Evolutionary conservation across 2,797 vertebrate genomes (phyloP).

Genomic region (Ciconia nigra): DNA sequence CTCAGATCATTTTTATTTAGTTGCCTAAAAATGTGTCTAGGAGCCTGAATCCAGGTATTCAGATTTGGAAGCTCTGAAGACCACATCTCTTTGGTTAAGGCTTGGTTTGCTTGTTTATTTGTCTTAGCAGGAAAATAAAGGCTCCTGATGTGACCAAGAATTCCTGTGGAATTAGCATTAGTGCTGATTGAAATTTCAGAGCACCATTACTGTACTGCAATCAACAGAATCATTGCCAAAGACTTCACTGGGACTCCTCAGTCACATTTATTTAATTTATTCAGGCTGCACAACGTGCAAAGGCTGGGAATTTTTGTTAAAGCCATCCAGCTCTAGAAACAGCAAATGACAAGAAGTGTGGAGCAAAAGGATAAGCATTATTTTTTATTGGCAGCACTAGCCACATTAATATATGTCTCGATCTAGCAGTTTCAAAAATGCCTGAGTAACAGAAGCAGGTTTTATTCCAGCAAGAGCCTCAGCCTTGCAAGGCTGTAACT

Average conservation of each 20-base stretch:
- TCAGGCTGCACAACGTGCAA: not conserved
- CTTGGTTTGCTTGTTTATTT: not conserved
- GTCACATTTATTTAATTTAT: constrained; percentile 38
- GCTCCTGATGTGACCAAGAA: not conserved
- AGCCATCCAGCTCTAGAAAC: constrained; percentile 6
- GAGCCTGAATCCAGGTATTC: accelerated
- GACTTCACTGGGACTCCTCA: not conserved
- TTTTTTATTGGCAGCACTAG: not conserved
- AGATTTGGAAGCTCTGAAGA: not conserved
- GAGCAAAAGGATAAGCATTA: not conserved
- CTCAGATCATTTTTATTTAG: not conserved
- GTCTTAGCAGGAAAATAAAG: not conserved
- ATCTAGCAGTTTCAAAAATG: not conserved
- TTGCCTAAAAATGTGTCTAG: not conserved
- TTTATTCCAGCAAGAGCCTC: not conserved
- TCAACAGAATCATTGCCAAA: constrained; percentile 15
- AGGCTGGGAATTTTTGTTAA: not conserved
- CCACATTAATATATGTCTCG: not conserved
- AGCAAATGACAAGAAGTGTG: not conserved
- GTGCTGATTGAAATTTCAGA: not conserved
- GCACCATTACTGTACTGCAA: not conserved
- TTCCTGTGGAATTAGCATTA: not conserved
- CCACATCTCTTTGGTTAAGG: not conserved
- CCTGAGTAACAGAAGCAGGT: not conserved
- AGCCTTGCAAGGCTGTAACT: not conserved